Base-by-base conservation (phyloP, 2,113 vertebrate genomes). In the Tachysurus vachellii region DNA sequence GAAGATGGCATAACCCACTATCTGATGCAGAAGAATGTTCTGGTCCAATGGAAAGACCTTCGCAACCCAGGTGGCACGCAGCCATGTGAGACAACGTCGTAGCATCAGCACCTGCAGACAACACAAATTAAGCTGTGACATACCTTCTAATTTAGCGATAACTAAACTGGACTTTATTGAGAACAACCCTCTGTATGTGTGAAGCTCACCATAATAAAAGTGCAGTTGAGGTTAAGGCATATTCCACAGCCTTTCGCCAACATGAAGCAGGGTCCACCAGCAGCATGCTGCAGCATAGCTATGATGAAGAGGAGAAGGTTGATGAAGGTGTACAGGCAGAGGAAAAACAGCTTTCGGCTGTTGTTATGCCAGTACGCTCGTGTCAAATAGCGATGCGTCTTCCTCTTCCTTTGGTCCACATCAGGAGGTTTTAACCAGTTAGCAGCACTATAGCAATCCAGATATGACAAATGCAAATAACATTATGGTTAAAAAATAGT, bases 141-240 rank as follows among this genome's bases (percentile, higher is more conserved):
- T 12, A 4, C 53, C 76, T 5, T 70, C 31, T n/a, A 54, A 50
- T 54, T 73, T 19, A 36, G 36, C 56, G 10, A 85, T 82, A 6
- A 80, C 2, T 70, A n/a, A 71, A 9, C 68, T n/a, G 21, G 50
- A 47, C 21, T 44, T 28, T 50, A 28, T 28, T 31, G 53, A 9
- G 50, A 62, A 62, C 42, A 50, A 13, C 59, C 21, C 13, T 4
- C 14, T 53, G 21, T 50, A 64, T 5, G 21, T n/a, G 26, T 83
- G 36, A 73, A 26, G 76, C 92, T 93, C 92, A 98, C 97, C 92
- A 94, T 93, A 0, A 98, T 90, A 44, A 98, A 96, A 79, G 97
- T 95, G 76, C 97, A 97, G 96, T 97, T 96, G 88, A 99, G 95
- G 95, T 97, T 97, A 86, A 99, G 95, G 87, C 97, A 97, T 80